These are phyloP conservation scores for Procavia capensis DNA, from an alignment of 2,113 vertebrate genomes.

Conservation along the genomic window DNA sequence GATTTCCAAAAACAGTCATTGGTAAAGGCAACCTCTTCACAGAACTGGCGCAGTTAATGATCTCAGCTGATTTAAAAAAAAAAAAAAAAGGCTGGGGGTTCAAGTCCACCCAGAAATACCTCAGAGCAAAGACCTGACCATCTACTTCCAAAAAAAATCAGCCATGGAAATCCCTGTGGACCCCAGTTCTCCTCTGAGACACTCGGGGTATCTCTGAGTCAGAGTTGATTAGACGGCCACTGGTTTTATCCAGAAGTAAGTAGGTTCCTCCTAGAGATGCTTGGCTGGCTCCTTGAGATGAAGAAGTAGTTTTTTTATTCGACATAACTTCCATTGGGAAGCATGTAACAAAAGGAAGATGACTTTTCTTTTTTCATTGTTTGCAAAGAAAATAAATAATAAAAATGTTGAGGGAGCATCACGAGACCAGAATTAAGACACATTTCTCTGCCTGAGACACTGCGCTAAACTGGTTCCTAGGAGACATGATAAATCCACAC, in stretches of 20 bases:
- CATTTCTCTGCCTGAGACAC: background rate
- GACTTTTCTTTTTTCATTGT: conserved; percentile 43
- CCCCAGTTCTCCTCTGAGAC: too few species aligned
- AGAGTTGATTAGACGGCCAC: too few species aligned
- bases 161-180: too few species aligned
- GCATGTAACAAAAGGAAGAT: background rate
- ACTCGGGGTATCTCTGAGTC: too few species aligned
- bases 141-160: too few species aligned
- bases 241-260: background rate
- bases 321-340: background rate
- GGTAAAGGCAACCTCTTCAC: background rate
- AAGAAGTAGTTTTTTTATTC: background rate
- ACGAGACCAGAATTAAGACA: background rate
- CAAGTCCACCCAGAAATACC: too few species aligned
- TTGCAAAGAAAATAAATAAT: conserved; percentile 45
- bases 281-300: too few species aligned
- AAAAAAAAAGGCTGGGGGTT: too few species aligned
- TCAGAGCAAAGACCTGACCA: too few species aligned
- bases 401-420: background rate
- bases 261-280: background rate
- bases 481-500: conserved; percentile 18
- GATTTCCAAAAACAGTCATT: background rate
- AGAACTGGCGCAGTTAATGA: background rate
- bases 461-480: background rate
- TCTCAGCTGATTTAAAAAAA: too few species aligned